phyloP scores from a whole-genome alignment of 2,113 vertebrate genomes.

The Centropristis striata region DNA sequence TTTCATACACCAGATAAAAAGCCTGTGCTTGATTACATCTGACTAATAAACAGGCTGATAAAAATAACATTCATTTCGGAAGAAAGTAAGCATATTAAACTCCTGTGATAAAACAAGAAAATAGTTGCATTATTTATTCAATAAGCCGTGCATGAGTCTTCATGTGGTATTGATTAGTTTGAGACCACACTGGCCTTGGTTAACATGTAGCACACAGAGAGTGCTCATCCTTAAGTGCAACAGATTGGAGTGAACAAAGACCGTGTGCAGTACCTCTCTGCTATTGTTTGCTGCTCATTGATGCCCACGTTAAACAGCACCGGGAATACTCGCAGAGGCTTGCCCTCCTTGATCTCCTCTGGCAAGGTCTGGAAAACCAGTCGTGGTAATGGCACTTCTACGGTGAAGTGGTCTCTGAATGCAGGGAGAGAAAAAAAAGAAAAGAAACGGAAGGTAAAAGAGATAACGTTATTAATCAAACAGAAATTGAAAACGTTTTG shows the following conservation, averaged over 20 bases:
- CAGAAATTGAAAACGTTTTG: not conserved
- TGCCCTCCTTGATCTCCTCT: slow-evolving; percentile 93
- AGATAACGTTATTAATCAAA: not conserved
- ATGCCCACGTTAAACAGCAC: slow-evolving; percentile 98
- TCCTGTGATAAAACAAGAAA: not conserved
- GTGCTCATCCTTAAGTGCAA: not conserved
- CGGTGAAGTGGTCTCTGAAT: slow-evolving; percentile 91
- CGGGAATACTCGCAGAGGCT: slow-evolving; percentile 89
- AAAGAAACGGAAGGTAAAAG: not conserved
- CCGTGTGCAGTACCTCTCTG: slow-evolving; percentile 91
- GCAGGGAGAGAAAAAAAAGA: slow-evolving; percentile 17
- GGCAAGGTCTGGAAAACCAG: slow-evolving; percentile 92
- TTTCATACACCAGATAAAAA: no score
- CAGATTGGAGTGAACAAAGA: not conserved
- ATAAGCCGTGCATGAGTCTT: not conserved
- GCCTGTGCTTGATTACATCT: no score
- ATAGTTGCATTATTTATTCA: not conserved
- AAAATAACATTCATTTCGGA: no score
- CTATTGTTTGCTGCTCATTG: slow-evolving; percentile 98
- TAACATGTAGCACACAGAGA: not conserved
- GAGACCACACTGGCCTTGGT: not conserved
- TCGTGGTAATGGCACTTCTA: slow-evolving; percentile 93
- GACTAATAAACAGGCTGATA: no score
- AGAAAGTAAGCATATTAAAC: no score
- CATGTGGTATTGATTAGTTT: not conserved